Evolutionary conservation across 2,113 vertebrate genomes (phyloP).

Genomic region (Platycercus adscitus): DNA sequence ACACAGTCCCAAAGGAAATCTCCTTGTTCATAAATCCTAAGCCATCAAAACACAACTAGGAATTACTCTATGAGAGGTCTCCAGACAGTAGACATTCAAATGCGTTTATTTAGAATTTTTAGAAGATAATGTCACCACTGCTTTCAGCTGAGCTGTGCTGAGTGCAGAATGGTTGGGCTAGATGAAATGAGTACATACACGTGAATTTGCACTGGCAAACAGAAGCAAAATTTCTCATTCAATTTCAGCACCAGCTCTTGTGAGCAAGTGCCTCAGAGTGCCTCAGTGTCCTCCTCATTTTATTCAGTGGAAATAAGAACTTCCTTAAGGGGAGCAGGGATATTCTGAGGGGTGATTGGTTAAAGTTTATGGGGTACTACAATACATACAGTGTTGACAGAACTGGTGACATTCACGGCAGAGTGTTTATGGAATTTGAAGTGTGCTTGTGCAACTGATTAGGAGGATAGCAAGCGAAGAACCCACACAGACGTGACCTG

Average conservation of each 20-base stretch:
- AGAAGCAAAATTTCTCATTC: background rate
- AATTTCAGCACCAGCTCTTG: background rate
- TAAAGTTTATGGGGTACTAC: background rate
- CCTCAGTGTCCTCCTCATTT: background rate
- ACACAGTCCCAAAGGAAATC: background rate
- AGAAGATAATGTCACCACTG: background rate
- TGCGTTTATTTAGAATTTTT: background rate
- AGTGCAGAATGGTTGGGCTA: background rate
- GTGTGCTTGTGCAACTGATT: background rate
- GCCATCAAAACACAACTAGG: background rate
- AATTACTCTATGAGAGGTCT: background rate
- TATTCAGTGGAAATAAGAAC: background rate
- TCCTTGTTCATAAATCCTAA: background rate
- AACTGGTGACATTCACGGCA: background rate
- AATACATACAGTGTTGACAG: background rate
- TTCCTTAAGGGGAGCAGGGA: background rate
- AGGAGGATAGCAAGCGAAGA: background rate
- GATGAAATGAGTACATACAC: background rate
- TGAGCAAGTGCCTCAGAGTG: background rate
- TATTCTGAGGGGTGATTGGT: background rate
- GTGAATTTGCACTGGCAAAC: background rate
- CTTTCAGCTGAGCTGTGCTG: background rate
- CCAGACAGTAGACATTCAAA: background rate
- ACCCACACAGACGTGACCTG: background rate
- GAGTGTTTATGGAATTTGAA: background rate